Evolutionary conservation across 2,888 invertebrate genomes (phyloP).

Genomic region (Temnothorax rugatulus): DNA sequence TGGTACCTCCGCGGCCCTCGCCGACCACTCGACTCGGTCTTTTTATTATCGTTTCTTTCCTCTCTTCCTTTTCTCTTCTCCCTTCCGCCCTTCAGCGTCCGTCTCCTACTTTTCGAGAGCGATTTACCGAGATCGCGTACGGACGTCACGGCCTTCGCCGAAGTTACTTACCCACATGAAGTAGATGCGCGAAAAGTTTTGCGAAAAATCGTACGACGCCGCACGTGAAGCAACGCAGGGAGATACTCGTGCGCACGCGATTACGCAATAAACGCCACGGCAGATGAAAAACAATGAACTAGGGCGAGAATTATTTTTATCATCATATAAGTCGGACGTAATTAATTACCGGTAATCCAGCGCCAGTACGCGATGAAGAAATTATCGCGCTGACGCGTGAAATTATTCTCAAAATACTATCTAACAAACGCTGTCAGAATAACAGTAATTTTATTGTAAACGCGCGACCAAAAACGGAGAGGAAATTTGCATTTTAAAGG

Average conservation of each 20-base stretch:
- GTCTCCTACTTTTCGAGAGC: constrained; percentile 62
- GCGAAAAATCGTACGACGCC: constrained; percentile 60
- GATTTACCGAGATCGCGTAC: constrained; percentile 72
- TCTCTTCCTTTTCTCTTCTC: constrained; percentile 29
- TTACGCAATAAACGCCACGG: constrained; percentile 53
- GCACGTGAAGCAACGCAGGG: neutral
- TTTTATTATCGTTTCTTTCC: constrained; percentile 74
- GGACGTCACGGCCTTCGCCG: constrained; percentile 7
- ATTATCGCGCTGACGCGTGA: constrained; percentile 31
- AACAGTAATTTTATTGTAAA: constrained; percentile 6
- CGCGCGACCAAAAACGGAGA: neutral
- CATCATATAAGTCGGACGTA: constrained; percentile 48
- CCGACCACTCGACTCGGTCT: constrained; percentile 62
- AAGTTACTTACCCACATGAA: neutral
- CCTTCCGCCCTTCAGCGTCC: neutral
- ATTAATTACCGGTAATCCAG: constrained; percentile 66
- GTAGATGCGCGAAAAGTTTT: constrained; percentile 24
- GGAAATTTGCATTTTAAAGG: neutral
- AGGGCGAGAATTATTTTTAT: constrained; percentile 57
- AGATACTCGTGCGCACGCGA: constrained; percentile 30
- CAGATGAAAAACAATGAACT: constrained; percentile 60
- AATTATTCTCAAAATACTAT: constrained; percentile 58
- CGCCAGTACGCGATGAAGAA: constrained; percentile 10
- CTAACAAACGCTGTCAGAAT: constrained; percentile 15
- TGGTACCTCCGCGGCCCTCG: constrained; percentile 76